These are phyloP conservation scores for Telmatochromis sp. DNA, from an alignment of 2,113 vertebrate species.

Conservation along the genomic window DNA sequence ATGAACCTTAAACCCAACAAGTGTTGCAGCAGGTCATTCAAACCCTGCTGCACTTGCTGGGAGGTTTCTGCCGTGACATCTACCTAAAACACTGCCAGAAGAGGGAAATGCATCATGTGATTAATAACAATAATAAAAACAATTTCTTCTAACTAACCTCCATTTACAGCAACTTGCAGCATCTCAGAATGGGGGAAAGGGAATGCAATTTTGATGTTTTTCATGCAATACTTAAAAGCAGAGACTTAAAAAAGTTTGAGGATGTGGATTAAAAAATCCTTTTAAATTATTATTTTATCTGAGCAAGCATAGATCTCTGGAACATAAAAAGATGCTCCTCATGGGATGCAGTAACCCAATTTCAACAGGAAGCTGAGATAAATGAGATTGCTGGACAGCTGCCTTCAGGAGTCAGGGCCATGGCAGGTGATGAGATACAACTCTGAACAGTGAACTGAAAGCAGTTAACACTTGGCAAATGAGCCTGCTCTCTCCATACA, in stretches of 20 bases:
- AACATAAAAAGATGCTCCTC: not conserved
- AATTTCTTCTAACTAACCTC: not conserved
- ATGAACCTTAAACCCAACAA: not conserved
- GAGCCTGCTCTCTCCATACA: slow-evolving; percentile 14
- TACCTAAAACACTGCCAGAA: not conserved
- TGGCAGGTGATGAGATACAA: slow-evolving; percentile 8
- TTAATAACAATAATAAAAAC: not conserved
- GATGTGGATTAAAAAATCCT: not conserved
- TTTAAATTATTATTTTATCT: not conserved
- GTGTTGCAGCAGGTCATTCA: not conserved
- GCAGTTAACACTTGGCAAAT: slow-evolving; percentile 49
- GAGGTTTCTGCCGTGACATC: not conserved
- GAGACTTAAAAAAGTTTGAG: not conserved
- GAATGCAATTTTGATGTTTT: not conserved
- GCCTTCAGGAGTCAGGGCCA: not conserved
- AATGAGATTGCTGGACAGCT: slow-evolving; percentile 14
- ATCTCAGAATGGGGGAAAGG: not conserved
- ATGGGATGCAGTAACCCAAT: not conserved
- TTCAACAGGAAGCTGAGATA: slow-evolving; percentile 8
- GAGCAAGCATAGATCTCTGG: not conserved
- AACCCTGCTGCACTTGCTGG: not conserved
- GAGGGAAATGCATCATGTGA: not conserved
- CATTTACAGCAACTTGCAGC: not conserved
- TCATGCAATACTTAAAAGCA: not conserved
- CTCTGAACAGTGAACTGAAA: slow-evolving; percentile 8